phyloP scores from a whole-genome alignment of 2,888 invertebrate genomes.

The Sepiola atlantica region DNA sequence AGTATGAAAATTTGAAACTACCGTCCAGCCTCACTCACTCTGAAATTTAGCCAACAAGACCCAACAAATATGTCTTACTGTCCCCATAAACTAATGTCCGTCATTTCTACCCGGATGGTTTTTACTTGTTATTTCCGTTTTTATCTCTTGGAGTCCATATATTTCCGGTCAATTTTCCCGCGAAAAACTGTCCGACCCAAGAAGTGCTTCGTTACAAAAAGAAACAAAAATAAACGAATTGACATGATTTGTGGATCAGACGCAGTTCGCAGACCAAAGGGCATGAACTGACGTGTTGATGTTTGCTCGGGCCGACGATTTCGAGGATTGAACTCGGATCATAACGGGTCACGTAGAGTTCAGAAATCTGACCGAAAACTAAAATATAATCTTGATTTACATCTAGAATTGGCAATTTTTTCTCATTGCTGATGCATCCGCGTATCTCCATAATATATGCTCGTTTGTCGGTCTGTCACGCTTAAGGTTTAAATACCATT shows the following conservation, averaged over 20 bases:
- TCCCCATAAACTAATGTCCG: background rate
- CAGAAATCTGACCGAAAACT: background rate
- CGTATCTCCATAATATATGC: too few species aligned
- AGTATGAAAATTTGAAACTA: background rate
- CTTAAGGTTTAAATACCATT: too few species aligned
- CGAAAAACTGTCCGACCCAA: background rate
- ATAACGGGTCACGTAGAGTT: background rate
- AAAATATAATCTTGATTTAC: background rate
- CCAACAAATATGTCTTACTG: background rate
- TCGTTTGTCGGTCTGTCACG: too few species aligned
- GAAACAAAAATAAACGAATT: background rate
- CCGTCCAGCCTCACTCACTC: background rate
- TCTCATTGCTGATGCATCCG: too few species aligned
- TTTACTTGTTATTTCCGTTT: background rate
- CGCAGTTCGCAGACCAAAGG: background rate
- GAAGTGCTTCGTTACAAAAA: background rate
- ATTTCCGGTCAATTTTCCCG: background rate
- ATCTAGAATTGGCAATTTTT: too few species aligned
- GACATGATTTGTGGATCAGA: conserved; percentile 5
- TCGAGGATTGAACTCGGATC: background rate
- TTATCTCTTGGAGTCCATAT: background rate
- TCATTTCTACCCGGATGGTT: background rate
- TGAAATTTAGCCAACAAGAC: background rate
- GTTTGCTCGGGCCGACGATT: background rate
- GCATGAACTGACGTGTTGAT: background rate